phyloP scores from a whole-genome alignment of 1,140 invertebrate genomes.

The Camponotus vicinus region DNA sequence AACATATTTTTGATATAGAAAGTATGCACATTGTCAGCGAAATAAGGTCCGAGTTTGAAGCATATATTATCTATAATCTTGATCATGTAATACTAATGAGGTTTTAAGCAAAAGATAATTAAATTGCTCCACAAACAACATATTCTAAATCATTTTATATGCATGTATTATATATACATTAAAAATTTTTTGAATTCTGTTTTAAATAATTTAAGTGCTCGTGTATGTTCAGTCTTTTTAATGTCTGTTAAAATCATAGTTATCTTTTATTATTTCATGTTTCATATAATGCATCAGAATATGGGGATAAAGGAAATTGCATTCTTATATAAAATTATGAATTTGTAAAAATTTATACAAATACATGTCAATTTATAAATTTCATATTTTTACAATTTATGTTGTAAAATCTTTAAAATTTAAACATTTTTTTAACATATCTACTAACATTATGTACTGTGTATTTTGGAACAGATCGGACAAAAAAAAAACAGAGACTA shows the following conservation, averaged over 20 bases:
- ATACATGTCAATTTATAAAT: conserved; percentile 19
- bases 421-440: neutral
- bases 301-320: neutral
- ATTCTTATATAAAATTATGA: conserved; percentile 28
- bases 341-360: neutral
- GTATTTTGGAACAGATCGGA: neutral
- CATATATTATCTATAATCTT: conserved; percentile 26
- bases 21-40: conserved; percentile 69
- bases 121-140: neutral
- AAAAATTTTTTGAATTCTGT: conserved; percentile 1
- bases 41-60: conserved; percentile 60
- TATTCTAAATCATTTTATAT: conserved; percentile 38
- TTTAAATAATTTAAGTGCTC: conserved; percentile 20
- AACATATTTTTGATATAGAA: conserved; percentile 83
- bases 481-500: neutral
- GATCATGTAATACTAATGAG: conserved; percentile 38
- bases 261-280: conserved; percentile 15
- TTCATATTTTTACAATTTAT: conserved; percentile 38
- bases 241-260: conserved; percentile 7
- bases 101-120: conserved; percentile 2
- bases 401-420: conserved; percentile 19
- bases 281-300: neutral
- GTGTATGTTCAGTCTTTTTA: neutral
- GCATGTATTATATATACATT: neutral
- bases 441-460: conserved; percentile 20